These are phyloP conservation scores for Hesperia comma DNA, from an alignment of 2,888 invertebrate genomes.

Conservation along the genomic window DNA sequence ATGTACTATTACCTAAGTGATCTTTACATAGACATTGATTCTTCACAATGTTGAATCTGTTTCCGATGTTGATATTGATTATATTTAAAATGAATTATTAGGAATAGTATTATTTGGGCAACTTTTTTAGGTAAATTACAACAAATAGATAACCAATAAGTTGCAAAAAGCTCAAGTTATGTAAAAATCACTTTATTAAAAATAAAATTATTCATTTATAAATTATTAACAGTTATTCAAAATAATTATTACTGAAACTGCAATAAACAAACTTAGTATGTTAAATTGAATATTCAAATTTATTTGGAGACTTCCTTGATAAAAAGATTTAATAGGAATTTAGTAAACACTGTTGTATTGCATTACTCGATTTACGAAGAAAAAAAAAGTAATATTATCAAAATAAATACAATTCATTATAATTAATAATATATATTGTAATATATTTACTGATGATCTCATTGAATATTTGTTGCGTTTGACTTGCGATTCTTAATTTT, in stretches of 20 bases:
- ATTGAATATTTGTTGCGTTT: constrained; percentile 50
- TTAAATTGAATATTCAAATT: constrained; percentile 10
- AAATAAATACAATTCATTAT: neutral
- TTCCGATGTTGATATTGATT: no score
- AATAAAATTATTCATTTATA: neutral
- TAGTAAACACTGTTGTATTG: constrained; percentile 51
- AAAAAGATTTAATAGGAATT: neutral
- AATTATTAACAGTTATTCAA: constrained; percentile 1
- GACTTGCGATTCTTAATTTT: neutral
- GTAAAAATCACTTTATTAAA: constrained; percentile 11
- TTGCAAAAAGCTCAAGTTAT: neutral
- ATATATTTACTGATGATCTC: constrained; percentile 47
- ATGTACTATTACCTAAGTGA: constrained; percentile 14
- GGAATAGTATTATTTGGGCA: no score
- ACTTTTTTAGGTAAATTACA: no score
- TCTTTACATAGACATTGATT: neutral
- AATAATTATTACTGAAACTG: constrained; percentile 59
- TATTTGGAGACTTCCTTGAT: constrained; percentile 21
- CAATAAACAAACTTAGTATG: constrained; percentile 61
- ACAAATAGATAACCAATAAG: no score
- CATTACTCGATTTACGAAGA: constrained; percentile 27
- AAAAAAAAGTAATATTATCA: constrained; percentile 16
- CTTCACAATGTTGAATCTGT: no score
- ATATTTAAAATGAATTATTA: no score
- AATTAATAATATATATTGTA: neutral